These are phyloP conservation scores for Amphiduros pacificus DNA, from an alignment of 2,888 invertebrate species.

Conservation along the genomic window DNA sequence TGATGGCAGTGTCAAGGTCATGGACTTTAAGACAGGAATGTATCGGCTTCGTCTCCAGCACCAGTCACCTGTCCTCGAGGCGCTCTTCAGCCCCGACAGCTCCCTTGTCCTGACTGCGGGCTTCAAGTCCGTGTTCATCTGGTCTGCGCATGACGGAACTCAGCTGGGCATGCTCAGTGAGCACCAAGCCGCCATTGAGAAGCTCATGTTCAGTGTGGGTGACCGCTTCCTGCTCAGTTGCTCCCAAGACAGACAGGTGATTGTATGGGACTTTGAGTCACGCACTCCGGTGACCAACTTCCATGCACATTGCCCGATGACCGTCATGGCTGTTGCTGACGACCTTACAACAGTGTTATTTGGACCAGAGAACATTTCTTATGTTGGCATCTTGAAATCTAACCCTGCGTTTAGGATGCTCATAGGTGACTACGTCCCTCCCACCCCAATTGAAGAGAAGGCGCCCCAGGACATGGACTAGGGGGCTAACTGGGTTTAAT, in stretches of 20 bases:
- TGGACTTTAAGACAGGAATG: slow-evolving; percentile 32
- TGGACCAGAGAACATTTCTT: slow-evolving; percentile 34
- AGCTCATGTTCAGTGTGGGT: slow-evolving; percentile 34
- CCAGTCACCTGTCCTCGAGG: slow-evolving; percentile 33
- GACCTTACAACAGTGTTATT: slow-evolving; percentile 34
- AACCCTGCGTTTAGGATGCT: slow-evolving; percentile 30
- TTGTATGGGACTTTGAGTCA: slow-evolving; percentile 38
- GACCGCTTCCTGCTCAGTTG: slow-evolving; percentile 38
- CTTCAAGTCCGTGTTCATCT: slow-evolving; percentile 40
- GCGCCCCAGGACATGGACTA: no score
- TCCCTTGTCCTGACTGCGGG: slow-evolving; percentile 38
- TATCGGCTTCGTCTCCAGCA: slow-evolving; percentile 36
- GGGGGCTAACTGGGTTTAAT: no score
- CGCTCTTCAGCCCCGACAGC: slow-evolving; percentile 36
- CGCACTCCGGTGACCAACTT: slow-evolving; percentile 35
- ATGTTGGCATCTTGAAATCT: slow-evolving; percentile 35
- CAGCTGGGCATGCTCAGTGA: slow-evolving; percentile 37
- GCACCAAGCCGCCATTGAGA: slow-evolving; percentile 38
- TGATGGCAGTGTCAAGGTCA: slow-evolving; percentile 39
- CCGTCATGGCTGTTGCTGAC: slow-evolving; percentile 30
- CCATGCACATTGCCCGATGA: slow-evolving; percentile 36
- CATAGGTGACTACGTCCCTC: not conserved
- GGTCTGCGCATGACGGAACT: slow-evolving; percentile 32
- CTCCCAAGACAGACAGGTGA: slow-evolving; percentile 38
- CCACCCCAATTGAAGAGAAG: not conserved